Evolutionary conservation across 2,888 invertebrate genomes (phyloP), one percentile per base, ranked within the genome.

Genomic region (Bruchidius siliquastri): DNA sequence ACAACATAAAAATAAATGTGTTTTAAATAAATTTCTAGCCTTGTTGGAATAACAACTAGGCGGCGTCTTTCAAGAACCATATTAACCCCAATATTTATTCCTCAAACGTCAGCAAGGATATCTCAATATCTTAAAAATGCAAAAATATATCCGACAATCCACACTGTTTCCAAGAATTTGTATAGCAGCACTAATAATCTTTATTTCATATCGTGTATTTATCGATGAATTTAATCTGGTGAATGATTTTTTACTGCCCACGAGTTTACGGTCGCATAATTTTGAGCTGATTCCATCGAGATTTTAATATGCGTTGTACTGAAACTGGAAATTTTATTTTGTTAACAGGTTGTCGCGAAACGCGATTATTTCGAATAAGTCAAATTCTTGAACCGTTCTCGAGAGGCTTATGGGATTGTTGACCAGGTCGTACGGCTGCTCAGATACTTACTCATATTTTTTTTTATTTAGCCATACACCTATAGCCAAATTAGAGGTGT

Each of bases 121-220:
- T 68, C 68, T 68, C 21, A 68, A 22, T 21, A 68, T 68, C 68
- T 68, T 68, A 22, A 68, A 68, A 68, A 68, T 68, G 68, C 68
- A 22, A 68, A 49, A 68, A 68, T 68, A 68, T 68, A 68, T 68
- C 68, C 68, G 68, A 21, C 21, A 68, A 68, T 68, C 68, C 68
- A 22, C 68, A 68, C 68, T 68, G 68, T 68, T 68, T 22, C 21
- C 20, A 20, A 20, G 68, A 68, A 68, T 68, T 68, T 68, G 22
- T 22, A 68, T 22, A 68, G 68, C 21, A 21, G 68, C 22, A 68
- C 21, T 68, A 68, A 71, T 49, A 71, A 71, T 71, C 71, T 71
- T 32, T 71, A 71, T 71, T 22, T 71, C 71, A 69, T 69, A 69
- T 69, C 69, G 69, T 26, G 69, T 69, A 69, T 69, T 71, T 71